Evolutionary conservation across 1,140 invertebrate species (phyloP).

Genomic region (Drosophila sechellia): DNA sequence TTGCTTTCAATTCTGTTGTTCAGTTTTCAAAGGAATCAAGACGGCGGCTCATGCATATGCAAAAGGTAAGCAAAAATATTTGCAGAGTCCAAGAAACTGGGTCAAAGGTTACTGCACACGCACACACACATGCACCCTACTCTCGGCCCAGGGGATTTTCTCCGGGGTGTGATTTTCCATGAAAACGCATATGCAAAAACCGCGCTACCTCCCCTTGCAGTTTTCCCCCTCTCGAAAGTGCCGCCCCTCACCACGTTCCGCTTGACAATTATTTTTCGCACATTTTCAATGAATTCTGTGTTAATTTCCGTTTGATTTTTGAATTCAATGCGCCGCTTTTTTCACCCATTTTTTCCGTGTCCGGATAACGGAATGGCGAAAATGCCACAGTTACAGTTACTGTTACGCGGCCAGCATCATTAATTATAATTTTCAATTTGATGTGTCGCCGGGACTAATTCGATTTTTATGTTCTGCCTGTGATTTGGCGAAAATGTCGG

Average conservation of each 20-base stretch:
- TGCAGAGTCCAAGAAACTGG: slow-evolving; percentile 55
- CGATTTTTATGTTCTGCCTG: slow-evolving; percentile 57
- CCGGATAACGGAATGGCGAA: slow-evolving; percentile 44
- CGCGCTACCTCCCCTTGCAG: slow-evolving; percentile 19
- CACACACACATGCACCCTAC: slow-evolving; percentile 14
- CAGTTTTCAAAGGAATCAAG: slow-evolving; percentile 47
- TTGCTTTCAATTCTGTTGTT: slow-evolving; percentile 44
- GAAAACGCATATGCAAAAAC: slow-evolving; percentile 70
- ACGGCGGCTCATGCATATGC: slow-evolving; percentile 48
- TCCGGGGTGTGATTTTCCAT: slow-evolving; percentile 66
- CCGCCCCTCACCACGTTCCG: slow-evolving; percentile 55
- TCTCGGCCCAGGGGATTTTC: background rate
- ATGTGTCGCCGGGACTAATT: slow-evolving; percentile 72
- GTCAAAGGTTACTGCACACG: slow-evolving; percentile 63
- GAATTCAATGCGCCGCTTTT: slow-evolving; percentile 47
- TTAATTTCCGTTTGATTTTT: slow-evolving; percentile 52
- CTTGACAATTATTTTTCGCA: slow-evolving; percentile 63
- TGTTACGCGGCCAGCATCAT: slow-evolving; percentile 47
- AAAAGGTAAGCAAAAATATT: slow-evolving; percentile 70
- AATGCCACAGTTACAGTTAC: slow-evolving; percentile 43
- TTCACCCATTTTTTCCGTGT: slow-evolving; percentile 34
- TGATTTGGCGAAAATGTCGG: slow-evolving; percentile 29
- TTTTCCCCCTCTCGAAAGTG: background rate
- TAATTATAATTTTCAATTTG: slow-evolving; percentile 76
- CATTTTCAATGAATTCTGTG: slow-evolving; percentile 70